Evolutionary conservation across 1,140 invertebrate species (phyloP).

Genomic region (Globodera rostochiensis): DNA sequence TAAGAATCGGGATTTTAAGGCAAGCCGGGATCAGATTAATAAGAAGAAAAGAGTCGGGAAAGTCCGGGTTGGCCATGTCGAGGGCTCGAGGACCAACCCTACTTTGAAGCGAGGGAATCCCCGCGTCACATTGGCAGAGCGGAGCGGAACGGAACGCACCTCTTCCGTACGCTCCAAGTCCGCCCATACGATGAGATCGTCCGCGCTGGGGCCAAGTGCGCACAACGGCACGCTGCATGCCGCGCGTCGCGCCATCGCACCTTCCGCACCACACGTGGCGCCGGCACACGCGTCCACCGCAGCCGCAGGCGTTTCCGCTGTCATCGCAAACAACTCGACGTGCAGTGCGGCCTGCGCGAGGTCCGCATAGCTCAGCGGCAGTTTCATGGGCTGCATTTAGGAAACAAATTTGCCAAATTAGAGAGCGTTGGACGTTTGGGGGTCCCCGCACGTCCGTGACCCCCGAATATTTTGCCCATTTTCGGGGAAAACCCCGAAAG

Average conservation of each 20-base stretch:
- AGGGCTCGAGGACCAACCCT: too few relatives aligned
- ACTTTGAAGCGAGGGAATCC: too few relatives aligned
- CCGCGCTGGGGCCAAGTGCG: constrained; percentile 34
- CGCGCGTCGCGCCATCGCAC: neutral
- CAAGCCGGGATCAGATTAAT: too few relatives aligned
- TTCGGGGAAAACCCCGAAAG: too few relatives aligned
- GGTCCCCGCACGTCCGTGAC: too few relatives aligned
- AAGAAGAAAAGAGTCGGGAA: too few relatives aligned
- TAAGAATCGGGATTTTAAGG: neutral
- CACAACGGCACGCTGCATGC: constrained; percentile 21
- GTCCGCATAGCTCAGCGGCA: constrained; percentile 4
- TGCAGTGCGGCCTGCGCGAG: neutral
- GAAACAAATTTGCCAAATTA: too few relatives aligned
- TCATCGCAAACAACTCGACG: constrained; percentile 19
- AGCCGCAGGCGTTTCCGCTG: constrained; percentile 5
- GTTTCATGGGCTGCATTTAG: neutral
- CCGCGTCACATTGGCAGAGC: too few relatives aligned
- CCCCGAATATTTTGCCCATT: too few relatives aligned
- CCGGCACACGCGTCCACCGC: neutral
- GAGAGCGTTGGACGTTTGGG: too few relatives aligned
- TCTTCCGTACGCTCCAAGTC: constrained; percentile 37
- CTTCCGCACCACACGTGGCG: constrained; percentile 4
- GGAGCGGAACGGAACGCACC: neutral
- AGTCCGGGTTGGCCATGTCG: too few relatives aligned
- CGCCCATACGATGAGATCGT: constrained; percentile 38